phyloP scores from a whole-genome alignment of 37 sponge, comb jelly and placozoan genomes.

The Theonella swinhoei region DNA sequence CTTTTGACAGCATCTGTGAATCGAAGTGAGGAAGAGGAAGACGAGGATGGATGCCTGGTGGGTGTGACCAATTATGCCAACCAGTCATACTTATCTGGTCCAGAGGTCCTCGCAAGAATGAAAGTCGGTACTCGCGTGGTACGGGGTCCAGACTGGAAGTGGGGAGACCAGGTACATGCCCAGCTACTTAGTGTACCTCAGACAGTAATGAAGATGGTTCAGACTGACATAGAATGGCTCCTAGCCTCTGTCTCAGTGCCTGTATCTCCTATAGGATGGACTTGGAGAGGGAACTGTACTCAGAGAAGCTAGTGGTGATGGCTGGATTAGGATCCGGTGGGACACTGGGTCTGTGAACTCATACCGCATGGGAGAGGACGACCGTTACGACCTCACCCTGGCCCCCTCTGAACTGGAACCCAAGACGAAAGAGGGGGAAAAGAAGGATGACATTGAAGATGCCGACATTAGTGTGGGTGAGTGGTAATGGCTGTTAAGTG shows the following conservation, averaged over 20 bases:
- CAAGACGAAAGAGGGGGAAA: constrained; percentile 35
- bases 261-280: too few relatives aligned
- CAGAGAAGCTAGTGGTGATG: constrained; percentile 87
- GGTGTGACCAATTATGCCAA: background rate
- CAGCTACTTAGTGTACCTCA: background rate
- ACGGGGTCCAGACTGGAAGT: constrained; percentile 99
- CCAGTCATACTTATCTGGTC: constrained; percentile 42
- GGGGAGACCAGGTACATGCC: constrained; percentile 85
- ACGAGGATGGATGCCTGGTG: constrained; percentile 2
- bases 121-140: constrained; percentile 75
- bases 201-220: too few relatives aligned
- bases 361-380: constrained; percentile 94
- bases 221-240: too few relatives aligned
- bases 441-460: constrained; percentile 56
- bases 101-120: constrained; percentile 52
- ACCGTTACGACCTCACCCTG: constrained; percentile 84
- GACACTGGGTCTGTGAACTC: constrained; percentile 90
- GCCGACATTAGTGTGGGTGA: constrained; percentile 45
- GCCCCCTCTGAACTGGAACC: constrained; percentile 77
- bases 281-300: constrained; percentile 90
- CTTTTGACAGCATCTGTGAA: constrained; percentile 9
- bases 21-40: constrained; percentile 13
- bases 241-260: too few relatives aligned
- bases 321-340: constrained; percentile 94
- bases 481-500: too few relatives aligned